Percentiles rank a stretch among this genome's conserved stretches.
These are phyloP conservation scores for Trichogramma dendrolimi DNA, from an alignment of 2,888 invertebrate genomes.

Conservation along the genomic window DNA sequence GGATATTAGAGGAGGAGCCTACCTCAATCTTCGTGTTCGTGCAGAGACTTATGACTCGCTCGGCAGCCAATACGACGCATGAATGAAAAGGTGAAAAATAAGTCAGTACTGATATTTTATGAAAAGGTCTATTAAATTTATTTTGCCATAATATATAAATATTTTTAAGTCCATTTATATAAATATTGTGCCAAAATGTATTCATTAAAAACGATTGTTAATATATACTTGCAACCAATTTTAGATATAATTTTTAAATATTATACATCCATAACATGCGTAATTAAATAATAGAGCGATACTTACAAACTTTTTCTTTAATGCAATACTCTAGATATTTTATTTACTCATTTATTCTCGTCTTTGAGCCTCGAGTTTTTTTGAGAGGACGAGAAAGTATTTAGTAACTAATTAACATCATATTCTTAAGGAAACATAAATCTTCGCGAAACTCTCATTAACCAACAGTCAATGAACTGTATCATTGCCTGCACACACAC, in stretches of 20 bases:
- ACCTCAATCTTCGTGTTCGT: no score
- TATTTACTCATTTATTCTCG: constrained; percentile 19
- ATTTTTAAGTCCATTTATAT: background rate
- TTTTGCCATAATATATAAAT: constrained; percentile 18
- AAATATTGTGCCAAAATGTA: background rate
- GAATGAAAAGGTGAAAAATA: background rate
- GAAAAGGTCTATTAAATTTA: constrained; percentile 22
- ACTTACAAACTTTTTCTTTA: constrained; percentile 6
- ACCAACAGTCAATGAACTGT: constrained; percentile 14
- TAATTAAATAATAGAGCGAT: constrained; percentile 22
- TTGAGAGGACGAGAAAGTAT: background rate
- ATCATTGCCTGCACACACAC: background rate
- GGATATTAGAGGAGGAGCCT: no score
- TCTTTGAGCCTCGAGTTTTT: constrained; percentile 5
- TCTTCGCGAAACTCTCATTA: background rate
- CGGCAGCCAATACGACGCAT: background rate
- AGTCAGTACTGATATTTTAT: background rate
- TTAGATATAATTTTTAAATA: constrained; percentile 14
- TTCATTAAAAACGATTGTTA: constrained; percentile 9
- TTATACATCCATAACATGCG: constrained; percentile 14
- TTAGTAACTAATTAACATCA: constrained; percentile 20
- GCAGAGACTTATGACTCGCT: background rate
- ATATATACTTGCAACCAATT: constrained; percentile 6
- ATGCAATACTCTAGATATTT: constrained; percentile 10
- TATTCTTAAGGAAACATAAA: background rate